A percentile compares a stretch with the other conserved stretches of the same genome.
Conservation (phyloP, 2,797 vertebrate genomes). For the Hyperoplus immaculatus region DNA sequence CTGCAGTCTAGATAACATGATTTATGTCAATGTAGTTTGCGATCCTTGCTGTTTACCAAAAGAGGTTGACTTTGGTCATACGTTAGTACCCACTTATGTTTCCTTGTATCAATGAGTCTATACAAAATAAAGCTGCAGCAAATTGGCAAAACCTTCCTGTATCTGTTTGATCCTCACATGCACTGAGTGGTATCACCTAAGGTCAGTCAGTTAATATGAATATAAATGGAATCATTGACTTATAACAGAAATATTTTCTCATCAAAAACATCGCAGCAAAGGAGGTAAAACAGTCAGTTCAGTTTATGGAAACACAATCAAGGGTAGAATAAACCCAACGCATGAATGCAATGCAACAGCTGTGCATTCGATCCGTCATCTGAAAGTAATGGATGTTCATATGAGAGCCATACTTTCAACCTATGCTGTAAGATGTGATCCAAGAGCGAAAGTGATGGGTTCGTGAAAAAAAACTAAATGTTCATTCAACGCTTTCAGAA, state of each 20-base stretch:
- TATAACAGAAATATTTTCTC: conserved; percentile 33
- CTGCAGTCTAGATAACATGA: conserved; percentile 1
- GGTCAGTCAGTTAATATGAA: conserved; percentile 13
- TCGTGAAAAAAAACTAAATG: conserved; percentile 33
- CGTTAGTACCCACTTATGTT: not conserved
- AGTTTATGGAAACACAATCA: conserved; percentile 63
- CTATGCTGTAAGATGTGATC: conserved; percentile 24
- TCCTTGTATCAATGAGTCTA: not conserved
- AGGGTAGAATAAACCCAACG: conserved; percentile 52
- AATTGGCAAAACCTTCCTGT: not conserved
- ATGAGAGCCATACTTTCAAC: conserved; percentile 26
- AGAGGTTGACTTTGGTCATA: not conserved
- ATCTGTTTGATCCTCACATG: not conserved
- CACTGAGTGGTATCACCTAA: not conserved
- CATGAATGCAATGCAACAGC: conserved; percentile 47
- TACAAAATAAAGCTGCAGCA: not conserved
- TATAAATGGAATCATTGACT: conserved; percentile 35
- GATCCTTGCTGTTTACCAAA: not conserved
- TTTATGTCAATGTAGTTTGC: not conserved
- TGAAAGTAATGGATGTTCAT: conserved; percentile 36
- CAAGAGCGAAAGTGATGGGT: conserved; percentile 32
- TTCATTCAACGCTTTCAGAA: conserved; percentile 1
- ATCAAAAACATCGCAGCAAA: conserved; percentile 29
- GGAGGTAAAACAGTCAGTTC: conserved; percentile 16
- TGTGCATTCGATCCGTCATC: conserved; percentile 50